Conservation (phyloP, 2,888 invertebrate species). For the Cryptocheilus praepositus region DNA sequence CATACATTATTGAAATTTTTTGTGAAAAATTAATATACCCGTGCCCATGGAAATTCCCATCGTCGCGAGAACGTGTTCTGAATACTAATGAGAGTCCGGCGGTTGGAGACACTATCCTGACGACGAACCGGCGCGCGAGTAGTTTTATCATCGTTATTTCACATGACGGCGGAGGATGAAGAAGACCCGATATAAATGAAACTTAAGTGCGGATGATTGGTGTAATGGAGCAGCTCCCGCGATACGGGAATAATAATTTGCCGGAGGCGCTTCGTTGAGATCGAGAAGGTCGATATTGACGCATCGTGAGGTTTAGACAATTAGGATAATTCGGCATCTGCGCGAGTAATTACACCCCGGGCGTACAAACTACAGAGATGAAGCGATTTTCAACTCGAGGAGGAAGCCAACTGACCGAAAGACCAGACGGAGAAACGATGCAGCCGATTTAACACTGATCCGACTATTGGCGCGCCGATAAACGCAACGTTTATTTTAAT, state of each 20-base stretch:
- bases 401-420: too few species aligned
- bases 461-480: conserved; percentile 24
- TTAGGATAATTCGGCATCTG: conserved; percentile 34
- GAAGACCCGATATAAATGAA: conserved; percentile 36
- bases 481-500: conserved; percentile 21
- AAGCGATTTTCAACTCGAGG: conserved; percentile 1
- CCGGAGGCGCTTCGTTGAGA: conserved; percentile 21
- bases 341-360: conserved; percentile 30
- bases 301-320: conserved; percentile 35
- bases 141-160: conserved; percentile 6
- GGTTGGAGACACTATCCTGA: too few species aligned
- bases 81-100: too few species aligned
- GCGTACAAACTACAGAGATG: not conserved
- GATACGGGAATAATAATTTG: conserved; percentile 37
- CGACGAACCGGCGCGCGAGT: not conserved
- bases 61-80: too few species aligned
- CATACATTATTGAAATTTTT: too few species aligned
- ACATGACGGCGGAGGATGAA: conserved; percentile 8
- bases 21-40: too few species aligned
- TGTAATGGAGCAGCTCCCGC: conserved; percentile 37
- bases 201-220: conserved; percentile 33
- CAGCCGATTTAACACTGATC: conserved; percentile 28
- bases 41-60: too few species aligned
- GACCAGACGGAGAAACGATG: conserved; percentile 7
- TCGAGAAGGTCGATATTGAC: conserved; percentile 32